Conservation (phyloP, 2,888 invertebrate genomes). For the Hetaerina titia region DNA sequence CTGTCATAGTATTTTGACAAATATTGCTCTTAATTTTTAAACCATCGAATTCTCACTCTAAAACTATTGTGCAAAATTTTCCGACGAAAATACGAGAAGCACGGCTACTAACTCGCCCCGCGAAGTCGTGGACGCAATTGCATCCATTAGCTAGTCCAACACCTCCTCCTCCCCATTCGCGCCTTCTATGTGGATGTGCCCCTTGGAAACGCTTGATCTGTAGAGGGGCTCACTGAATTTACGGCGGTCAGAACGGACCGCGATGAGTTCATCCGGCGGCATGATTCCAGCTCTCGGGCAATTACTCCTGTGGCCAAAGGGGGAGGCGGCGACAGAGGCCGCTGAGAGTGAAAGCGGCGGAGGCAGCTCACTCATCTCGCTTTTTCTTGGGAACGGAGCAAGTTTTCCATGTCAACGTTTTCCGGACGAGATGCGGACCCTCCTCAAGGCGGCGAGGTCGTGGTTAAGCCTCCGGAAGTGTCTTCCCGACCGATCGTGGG, state of each 20-base stretch:
- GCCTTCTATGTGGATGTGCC: neutral
- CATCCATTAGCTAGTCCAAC: neutral
- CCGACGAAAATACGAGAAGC: neutral
- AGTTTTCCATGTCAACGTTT: constrained; percentile 48
- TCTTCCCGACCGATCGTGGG: neutral
- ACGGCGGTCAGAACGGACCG: neutral
- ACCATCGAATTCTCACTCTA: too few species aligned
- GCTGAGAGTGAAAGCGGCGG: constrained; percentile 16
- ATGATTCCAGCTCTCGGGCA: constrained; percentile 53
- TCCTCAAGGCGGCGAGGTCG: neutral
- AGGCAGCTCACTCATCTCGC: constrained; percentile 54
- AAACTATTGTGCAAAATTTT: too few species aligned
- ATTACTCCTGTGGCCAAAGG: neutral
- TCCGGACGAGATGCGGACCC: constrained; percentile 8
- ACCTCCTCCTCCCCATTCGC: neutral
- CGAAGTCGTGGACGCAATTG: neutral
- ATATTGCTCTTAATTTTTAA: too few species aligned
- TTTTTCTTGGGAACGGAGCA: constrained; percentile 56
- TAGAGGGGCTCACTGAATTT: neutral
- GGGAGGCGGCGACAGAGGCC: neutral
- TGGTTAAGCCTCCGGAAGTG: too few species aligned
- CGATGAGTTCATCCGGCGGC: constrained; percentile 35
- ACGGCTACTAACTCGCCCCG: too few species aligned
- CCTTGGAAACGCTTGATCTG: neutral
- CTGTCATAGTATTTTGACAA: too few species aligned